These are phyloP conservation scores for Nannoperca australis DNA, from an alignment of 2,797 vertebrate species.

Conservation along the genomic window DNA sequence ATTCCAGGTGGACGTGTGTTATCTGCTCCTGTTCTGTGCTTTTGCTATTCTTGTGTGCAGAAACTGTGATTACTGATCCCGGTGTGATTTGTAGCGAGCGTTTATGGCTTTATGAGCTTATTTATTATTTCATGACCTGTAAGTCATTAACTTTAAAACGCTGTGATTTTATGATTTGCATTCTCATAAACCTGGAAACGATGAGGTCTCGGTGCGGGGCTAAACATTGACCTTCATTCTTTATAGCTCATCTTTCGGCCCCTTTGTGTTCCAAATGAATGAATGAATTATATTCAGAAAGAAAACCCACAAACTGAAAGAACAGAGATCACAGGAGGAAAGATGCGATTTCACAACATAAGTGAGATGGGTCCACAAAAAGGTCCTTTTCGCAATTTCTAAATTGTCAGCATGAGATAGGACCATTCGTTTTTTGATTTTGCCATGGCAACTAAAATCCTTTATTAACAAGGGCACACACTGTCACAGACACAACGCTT, in stretches of 20 bases:
- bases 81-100: slow-evolving; percentile 25
- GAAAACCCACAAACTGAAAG: neutral
- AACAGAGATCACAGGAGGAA: neutral
- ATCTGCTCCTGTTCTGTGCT: neutral
- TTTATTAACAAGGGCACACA: neutral
- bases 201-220: slow-evolving; percentile 18
- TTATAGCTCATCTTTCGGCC: slow-evolving; percentile 17
- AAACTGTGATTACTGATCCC: neutral
- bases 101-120: slow-evolving; percentile 56
- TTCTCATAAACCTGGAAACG: slow-evolving; percentile 36
- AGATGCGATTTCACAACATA: neutral
- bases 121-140: slow-evolving; percentile 44
- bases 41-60: neutral
- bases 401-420: neutral
- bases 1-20: neutral
- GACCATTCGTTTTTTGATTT: neutral
- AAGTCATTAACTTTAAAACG: slow-evolving; percentile 64
- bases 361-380: neutral
- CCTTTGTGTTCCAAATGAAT: too few relatives aligned
- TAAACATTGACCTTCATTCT: slow-evolving; percentile 46
- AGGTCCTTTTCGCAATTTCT: neutral
- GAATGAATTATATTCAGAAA: too few relatives aligned
- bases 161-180: slow-evolving; percentile 41
- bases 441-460: slow-evolving; percentile 7
- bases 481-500: neutral